Percentiles rank a stretch among this genome's conserved stretches.
Evolutionary conservation across 2,797 vertebrate genomes (phyloP).

Genomic region (Melanotaenia pygmaea): DNA sequence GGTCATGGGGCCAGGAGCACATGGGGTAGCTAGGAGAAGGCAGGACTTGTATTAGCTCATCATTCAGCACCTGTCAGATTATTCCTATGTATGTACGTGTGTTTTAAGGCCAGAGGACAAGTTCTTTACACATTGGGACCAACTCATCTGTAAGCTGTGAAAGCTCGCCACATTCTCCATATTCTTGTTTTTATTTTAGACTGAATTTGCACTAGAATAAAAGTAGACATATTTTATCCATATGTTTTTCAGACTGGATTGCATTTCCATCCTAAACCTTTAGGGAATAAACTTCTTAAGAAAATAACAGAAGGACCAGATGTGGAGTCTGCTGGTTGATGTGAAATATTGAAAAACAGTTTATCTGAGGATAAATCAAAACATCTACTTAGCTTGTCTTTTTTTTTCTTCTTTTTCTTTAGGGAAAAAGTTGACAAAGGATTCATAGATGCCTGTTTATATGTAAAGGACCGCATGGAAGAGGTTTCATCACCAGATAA

Average conservation of each 20-base stretch:
- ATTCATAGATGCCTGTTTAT: slow-evolving; percentile 89
- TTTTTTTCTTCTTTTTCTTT: slow-evolving; percentile 41
- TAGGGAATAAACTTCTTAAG: neutral
- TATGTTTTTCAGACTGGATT: slow-evolving; percentile 18
- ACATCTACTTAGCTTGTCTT: neutral
- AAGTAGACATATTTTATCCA: slow-evolving; percentile 9
- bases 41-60: slow-evolving; percentile 51
- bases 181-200: slow-evolving; percentile 35
- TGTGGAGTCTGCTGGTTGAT: neutral
- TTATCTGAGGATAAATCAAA: neutral
- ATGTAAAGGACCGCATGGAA: slow-evolving; percentile 88
- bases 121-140: slow-evolving; percentile 18
- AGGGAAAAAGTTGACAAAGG: slow-evolving; percentile 89
- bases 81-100: slow-evolving; percentile 11
- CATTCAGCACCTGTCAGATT: slow-evolving; percentile 49
- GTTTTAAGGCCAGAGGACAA: slow-evolving; percentile 9
- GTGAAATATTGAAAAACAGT: neutral
- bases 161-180: neutral
- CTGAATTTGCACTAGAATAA: slow-evolving; percentile 21
- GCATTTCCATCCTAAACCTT: slow-evolving; percentile 23
- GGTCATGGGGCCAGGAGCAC: slow-evolving; percentile 20
- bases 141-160: slow-evolving; percentile 19
- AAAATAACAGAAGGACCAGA: neutral
- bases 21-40: slow-evolving; percentile 22
- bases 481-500: slow-evolving; percentile 87